Conservation (phyloP, 2,888 invertebrate species). For the Phorcus lineatus region DNA sequence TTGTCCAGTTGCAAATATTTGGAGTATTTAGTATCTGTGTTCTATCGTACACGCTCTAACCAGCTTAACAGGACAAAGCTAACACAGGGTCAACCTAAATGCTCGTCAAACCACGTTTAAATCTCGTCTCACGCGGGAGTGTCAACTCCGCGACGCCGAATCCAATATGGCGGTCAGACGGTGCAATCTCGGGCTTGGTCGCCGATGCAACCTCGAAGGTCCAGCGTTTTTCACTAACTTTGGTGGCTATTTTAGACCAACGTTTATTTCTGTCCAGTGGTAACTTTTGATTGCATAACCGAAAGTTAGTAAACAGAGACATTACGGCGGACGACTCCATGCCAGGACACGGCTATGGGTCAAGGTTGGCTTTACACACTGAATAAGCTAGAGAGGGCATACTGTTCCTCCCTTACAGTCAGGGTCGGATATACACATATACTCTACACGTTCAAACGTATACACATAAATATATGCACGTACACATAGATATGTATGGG, state of each 20-base stretch:
- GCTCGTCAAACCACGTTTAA: too few relatives aligned
- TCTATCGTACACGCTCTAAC: too few relatives aligned
- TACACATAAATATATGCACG: too few relatives aligned
- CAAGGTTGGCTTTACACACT: not conserved
- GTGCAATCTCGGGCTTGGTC: not conserved
- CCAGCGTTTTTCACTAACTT: not conserved
- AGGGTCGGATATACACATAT: too few relatives aligned
- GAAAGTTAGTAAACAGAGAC: not conserved
- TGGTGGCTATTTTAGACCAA: not conserved
- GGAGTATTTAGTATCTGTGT: too few relatives aligned
- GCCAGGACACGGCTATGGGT: not conserved
- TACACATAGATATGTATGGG: too few relatives aligned
- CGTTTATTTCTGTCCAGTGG: not conserved
- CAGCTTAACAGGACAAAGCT: too few relatives aligned
- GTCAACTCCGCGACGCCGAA: not conserved
- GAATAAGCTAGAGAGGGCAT: not conserved
- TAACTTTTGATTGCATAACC: not conserved
- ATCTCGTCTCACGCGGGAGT: not conserved
- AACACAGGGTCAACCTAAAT: too few relatives aligned
- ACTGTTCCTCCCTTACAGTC: too few relatives aligned
- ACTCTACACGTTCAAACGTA: too few relatives aligned
- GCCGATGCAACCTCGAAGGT: not conserved
- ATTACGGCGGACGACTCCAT: not conserved
- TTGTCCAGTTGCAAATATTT: too few relatives aligned
- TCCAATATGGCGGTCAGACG: constrained; percentile 5